Conservation (phyloP, 1,140 invertebrate species). For the Matsumurasca onukii region DNA sequence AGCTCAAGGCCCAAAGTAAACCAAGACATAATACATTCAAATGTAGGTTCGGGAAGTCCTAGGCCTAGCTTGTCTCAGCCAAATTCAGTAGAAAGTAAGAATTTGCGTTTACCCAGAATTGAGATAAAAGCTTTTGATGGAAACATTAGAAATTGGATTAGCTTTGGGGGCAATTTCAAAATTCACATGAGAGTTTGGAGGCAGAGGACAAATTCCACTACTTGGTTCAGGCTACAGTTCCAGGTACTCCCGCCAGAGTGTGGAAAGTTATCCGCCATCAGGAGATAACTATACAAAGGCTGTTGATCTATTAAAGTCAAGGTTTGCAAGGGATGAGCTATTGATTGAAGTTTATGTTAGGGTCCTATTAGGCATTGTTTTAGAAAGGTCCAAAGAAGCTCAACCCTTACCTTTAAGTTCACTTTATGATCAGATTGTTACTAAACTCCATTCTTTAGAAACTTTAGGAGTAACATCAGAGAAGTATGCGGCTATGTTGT, state of each 20-base stretch:
- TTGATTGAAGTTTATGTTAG: neutral
- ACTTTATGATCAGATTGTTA: neutral
- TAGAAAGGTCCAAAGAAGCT: neutral
- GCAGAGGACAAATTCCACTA: neutral
- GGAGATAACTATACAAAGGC: neutral
- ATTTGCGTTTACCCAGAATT: too few species aligned
- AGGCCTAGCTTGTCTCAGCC: too few species aligned
- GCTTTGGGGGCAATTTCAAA: too few species aligned
- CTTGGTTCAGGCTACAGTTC: neutral
- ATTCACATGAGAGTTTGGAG: too few species aligned
- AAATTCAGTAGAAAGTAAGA: too few species aligned
- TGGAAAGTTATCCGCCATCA: neutral
- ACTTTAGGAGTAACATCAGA: neutral
- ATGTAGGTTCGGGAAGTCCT: too few species aligned
- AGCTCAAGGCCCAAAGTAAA: too few species aligned
- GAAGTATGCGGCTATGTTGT: conserved; percentile 1
- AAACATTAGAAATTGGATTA: too few species aligned
- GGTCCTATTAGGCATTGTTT: neutral
- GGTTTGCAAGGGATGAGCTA: neutral
- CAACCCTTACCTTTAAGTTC: neutral
- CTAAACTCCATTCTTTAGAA: neutral
- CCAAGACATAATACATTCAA: too few species aligned
- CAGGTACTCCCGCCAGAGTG: neutral
- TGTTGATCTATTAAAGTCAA: neutral
- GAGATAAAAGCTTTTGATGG: too few species aligned